A percentile compares a stretch with the other conserved stretches of the same genome.
These are phyloP conservation scores for Merops nubicus DNA, from an alignment of 2,113 vertebrate species.

Conservation along the genomic window DNA sequence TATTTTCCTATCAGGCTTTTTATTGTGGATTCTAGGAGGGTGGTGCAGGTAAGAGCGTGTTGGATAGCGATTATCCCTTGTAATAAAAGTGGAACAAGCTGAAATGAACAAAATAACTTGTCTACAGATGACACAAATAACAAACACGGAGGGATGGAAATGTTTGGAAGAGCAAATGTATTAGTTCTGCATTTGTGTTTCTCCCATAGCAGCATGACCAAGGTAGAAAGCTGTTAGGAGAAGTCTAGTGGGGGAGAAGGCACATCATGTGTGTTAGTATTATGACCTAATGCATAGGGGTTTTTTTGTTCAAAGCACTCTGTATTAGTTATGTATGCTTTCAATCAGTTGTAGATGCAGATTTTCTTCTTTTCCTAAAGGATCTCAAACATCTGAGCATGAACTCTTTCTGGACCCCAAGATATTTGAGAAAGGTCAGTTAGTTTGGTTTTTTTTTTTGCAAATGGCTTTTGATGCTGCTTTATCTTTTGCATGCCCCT, in stretches of 20 bases:
- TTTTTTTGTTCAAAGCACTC: background rate
- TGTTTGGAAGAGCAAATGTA: background rate
- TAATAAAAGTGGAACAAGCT: background rate
- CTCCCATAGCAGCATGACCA: background rate
- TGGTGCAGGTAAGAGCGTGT: background rate
- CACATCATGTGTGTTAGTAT: background rate
- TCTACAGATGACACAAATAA: background rate
- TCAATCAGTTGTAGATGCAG: background rate
- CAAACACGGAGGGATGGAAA: background rate
- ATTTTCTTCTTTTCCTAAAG: constrained; percentile 63
- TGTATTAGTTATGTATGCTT: background rate
- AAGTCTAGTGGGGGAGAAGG: background rate
- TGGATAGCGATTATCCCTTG: background rate
- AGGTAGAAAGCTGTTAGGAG: background rate
- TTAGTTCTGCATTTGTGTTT: background rate
- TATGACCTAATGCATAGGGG: background rate
- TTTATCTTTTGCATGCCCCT: background rate
- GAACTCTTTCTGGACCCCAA: constrained; percentile 83
- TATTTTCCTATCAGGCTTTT: background rate
- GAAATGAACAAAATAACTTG: background rate
- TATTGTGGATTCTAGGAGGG: background rate
- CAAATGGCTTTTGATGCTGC: background rate
- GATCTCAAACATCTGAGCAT: constrained; percentile 80
- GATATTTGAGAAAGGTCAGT: constrained; percentile 84
- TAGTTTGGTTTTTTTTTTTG: background rate